Evolutionary conservation across 1,140 invertebrate genomes (phyloP).

Genomic region (Macrocentrus cingulum): DNA sequence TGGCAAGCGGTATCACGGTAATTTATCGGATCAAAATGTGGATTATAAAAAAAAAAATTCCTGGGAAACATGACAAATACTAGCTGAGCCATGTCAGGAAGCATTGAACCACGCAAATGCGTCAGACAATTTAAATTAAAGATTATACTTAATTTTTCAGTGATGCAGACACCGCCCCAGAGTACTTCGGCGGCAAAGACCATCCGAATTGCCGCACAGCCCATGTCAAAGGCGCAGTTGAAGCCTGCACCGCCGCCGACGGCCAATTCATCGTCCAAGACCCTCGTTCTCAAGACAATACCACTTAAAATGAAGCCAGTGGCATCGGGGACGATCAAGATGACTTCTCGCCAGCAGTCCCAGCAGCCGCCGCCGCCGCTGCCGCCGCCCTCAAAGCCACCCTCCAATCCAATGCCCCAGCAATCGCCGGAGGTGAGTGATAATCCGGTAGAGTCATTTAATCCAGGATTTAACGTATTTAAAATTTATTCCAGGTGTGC

Average conservation of each 20-base stretch:
- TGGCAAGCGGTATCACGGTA: conserved; percentile 56
- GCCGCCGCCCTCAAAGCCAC: conserved; percentile 30
- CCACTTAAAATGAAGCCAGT: conserved; percentile 54
- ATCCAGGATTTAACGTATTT: background rate
- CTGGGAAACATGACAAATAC: too few species aligned
- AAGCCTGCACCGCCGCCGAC: too few species aligned
- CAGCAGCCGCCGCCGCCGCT: conserved; percentile 38
- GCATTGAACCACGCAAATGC: too few species aligned
- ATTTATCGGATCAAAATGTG: too few species aligned
- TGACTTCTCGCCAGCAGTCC: conserved; percentile 41
- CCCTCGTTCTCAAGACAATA: conserved; percentile 52
- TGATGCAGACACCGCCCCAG: conserved; percentile 38
- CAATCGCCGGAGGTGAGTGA: conserved; percentile 49
- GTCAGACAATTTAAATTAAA: too few species aligned
- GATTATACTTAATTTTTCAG: too few species aligned
- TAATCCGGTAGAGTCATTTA: background rate
- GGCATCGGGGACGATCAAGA: conserved; percentile 49
- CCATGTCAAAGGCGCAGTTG: conserved; percentile 45
- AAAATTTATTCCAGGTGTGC: conserved; percentile 64
- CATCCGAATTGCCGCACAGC: conserved; percentile 45
- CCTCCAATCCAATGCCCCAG: conserved; percentile 43
- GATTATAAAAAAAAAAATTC: too few species aligned
- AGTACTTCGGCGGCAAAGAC: conserved; percentile 35
- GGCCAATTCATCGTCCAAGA: too few species aligned
- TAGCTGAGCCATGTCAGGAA: too few species aligned